phyloP scores from a whole-genome alignment of 2,888 invertebrate genomes.

The Dione juno region DNA sequence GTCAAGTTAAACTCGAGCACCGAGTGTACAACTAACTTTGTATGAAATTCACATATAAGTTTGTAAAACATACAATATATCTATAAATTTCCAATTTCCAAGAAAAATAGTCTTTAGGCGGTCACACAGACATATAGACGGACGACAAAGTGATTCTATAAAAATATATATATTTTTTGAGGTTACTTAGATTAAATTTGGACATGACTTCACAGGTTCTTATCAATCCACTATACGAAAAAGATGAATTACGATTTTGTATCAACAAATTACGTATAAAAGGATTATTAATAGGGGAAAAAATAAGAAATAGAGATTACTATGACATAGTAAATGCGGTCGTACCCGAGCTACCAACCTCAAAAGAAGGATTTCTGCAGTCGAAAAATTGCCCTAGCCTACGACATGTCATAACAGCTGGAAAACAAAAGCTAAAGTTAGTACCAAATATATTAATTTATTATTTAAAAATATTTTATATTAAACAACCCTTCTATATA shows the following conservation, averaged over 20 bases:
- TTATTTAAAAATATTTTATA: constrained; percentile 19
- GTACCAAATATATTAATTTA: constrained; percentile 49
- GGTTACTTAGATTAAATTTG: neutral
- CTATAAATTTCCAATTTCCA: too few relatives aligned
- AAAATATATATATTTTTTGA: too few relatives aligned
- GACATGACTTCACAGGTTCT: constrained; percentile 83
- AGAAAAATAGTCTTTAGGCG: too few relatives aligned
- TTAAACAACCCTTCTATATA: too few relatives aligned
- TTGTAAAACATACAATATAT: too few relatives aligned
- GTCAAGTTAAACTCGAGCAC: too few relatives aligned
- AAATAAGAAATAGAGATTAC: constrained; percentile 86
- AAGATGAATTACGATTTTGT: constrained; percentile 88
- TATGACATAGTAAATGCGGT: constrained; percentile 83
- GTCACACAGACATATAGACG: too few relatives aligned
- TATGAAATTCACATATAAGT: too few relatives aligned
- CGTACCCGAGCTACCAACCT: constrained; percentile 82
- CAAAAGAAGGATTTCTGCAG: constrained; percentile 74
- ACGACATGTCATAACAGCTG: constrained; percentile 81
- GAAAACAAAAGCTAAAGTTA: constrained; percentile 81
- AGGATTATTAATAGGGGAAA: constrained; percentile 86
- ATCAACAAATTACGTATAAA: constrained; percentile 88
- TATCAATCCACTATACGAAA: constrained; percentile 90
- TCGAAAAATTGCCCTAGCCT: constrained; percentile 80
- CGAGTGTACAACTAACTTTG: too few relatives aligned
- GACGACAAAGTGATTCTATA: too few relatives aligned